Evolutionary conservation across 1,140 invertebrate species (phyloP).

Genomic region (Sarcophaga peregrina): DNA sequence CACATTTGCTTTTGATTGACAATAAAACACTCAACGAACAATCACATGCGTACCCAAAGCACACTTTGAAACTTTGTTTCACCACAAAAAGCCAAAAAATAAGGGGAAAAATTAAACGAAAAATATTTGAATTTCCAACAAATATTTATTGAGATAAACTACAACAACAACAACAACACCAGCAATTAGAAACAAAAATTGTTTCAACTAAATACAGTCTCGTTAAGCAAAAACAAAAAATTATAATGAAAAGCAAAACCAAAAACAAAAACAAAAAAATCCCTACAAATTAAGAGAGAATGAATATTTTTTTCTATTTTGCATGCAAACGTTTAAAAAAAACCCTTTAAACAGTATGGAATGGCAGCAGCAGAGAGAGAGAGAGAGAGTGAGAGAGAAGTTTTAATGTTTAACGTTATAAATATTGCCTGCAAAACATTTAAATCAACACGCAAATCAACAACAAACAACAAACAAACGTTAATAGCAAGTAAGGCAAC

Average conservation of each 20-base stretch:
- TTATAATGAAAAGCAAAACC: background rate
- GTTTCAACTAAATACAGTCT: constrained; percentile 62
- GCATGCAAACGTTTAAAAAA: background rate
- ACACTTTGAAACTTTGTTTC: too few species aligned
- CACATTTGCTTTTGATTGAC: too few species aligned
- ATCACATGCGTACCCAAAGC: too few species aligned
- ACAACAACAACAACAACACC: too few species aligned
- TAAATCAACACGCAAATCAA: constrained; percentile 28
- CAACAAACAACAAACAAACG: background rate
- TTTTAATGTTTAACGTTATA: background rate
- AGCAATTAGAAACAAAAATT: too few species aligned
- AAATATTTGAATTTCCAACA: too few species aligned
- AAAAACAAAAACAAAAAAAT: constrained; percentile 13
- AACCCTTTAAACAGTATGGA: background rate
- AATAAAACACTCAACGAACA: too few species aligned
- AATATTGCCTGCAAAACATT: background rate
- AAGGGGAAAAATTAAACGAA: too few species aligned
- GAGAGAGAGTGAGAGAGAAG: background rate
- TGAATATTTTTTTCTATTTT: constrained; percentile 12
- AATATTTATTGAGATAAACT: too few species aligned
- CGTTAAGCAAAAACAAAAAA: constrained; percentile 52
- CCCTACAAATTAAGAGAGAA: background rate
- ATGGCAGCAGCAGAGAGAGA: background rate
- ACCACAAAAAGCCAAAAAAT: too few species aligned
- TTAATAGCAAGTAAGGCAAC: too few species aligned